Conservation (phyloP, 2,888 invertebrate species). For the Leptopilina myrica region DNA sequence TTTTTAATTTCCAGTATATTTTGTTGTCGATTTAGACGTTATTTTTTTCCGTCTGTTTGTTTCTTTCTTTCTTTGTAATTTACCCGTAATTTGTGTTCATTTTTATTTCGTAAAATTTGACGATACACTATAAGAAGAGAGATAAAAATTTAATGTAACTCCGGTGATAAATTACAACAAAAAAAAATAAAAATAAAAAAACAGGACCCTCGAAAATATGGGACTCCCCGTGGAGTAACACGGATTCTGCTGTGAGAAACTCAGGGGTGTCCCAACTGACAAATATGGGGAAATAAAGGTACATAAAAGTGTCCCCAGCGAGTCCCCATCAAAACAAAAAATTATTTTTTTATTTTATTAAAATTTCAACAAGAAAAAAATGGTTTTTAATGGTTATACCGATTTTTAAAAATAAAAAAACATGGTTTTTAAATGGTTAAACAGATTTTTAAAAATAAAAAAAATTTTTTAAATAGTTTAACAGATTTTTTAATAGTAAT, state of each 20-base stretch:
- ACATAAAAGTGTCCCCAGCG: slow-evolving; percentile 6
- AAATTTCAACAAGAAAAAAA: background rate
- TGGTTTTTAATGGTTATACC: background rate
- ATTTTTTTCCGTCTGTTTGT: background rate
- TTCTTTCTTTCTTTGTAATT: too few species aligned
- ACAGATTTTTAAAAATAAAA: too few species aligned
- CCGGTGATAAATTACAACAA: background rate
- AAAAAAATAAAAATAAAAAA: too few species aligned
- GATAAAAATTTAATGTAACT: slow-evolving; percentile 3
- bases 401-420: too few species aligned
- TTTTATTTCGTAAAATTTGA: background rate
- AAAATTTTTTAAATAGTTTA: too few species aligned
- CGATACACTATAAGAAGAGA: background rate
- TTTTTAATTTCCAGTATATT: too few species aligned
- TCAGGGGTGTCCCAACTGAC: slow-evolving; percentile 12
- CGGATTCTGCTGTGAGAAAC: slow-evolving; percentile 22
- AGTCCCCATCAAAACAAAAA: background rate
- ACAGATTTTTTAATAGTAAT: too few species aligned
- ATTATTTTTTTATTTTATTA: background rate
- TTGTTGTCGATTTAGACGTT: background rate
- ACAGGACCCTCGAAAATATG: slow-evolving; percentile 9
- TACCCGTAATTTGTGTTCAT: too few species aligned
- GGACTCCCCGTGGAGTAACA: slow-evolving; percentile 19
- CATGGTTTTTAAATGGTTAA: too few species aligned
- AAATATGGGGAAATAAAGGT: slow-evolving; percentile 30